These are phyloP conservation scores for Theocolax elegans DNA, from an alignment of 1,140 invertebrate genomes.

Conservation along the genomic window DNA sequence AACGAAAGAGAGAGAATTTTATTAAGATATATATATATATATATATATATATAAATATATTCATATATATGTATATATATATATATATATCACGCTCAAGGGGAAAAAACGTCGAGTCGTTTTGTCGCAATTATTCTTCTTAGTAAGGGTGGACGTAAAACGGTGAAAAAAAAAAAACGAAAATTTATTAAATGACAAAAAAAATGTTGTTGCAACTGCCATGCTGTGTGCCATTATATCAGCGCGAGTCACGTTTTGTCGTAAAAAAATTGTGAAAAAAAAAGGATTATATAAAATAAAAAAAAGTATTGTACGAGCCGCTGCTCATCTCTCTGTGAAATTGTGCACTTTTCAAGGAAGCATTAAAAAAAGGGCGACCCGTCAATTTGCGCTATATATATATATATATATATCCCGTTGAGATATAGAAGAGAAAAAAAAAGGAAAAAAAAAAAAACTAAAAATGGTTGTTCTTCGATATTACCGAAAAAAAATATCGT, in stretches of 20 bases:
- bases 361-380: slow-evolving; percentile 1
- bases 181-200: slow-evolving; percentile 52
- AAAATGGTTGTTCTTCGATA: slow-evolving; percentile 15
- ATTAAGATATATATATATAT: not conserved
- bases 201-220: slow-evolving; percentile 67
- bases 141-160: too few species aligned
- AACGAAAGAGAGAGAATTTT: not conserved
- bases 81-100: too few species aligned
- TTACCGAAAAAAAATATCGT: too few species aligned
- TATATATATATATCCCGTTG: not conserved
- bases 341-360: slow-evolving; percentile 18
- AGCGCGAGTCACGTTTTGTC: slow-evolving; percentile 59
- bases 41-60: too few species aligned
- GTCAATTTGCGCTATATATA: slow-evolving; percentile 15
- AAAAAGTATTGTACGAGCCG: slow-evolving; percentile 26
- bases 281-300: slow-evolving; percentile 32
- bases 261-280: slow-evolving; percentile 47
- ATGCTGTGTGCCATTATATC: slow-evolving; percentile 68
- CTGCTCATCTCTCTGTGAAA: slow-evolving; percentile 13
- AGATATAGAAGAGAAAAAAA: not conserved
- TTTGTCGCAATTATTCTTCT: too few species aligned
- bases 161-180: slow-evolving; percentile 45
- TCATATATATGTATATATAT: too few species aligned
- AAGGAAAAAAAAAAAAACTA: too few species aligned
- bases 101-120: too few species aligned